These are phyloP conservation scores for Propithecus perrieri DNA, from an alignment of 2,797 vertebrate genomes.

Conservation along the genomic window DNA sequence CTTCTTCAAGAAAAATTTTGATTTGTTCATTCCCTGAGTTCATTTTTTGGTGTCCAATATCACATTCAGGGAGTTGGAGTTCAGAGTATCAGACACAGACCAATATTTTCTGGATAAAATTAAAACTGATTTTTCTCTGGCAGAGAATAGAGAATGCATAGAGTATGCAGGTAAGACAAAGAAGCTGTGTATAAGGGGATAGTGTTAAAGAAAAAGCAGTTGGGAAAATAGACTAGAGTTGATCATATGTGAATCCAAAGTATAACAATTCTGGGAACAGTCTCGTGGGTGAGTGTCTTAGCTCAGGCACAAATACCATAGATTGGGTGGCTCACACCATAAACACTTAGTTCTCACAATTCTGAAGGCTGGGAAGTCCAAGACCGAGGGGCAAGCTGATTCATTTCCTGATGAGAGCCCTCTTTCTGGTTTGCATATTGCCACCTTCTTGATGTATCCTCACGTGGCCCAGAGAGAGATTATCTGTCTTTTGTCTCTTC, in stretches of 20 bases:
- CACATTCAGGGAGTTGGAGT: background rate
- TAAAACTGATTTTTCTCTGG: background rate
- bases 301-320: background rate
- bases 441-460: background rate
- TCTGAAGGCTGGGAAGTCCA: background rate
- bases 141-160: background rate
- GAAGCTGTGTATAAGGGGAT: background rate
- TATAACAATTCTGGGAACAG: background rate
- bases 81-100: background rate
- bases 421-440: background rate
- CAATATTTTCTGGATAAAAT: slow-evolving; percentile 19
- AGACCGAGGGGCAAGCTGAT: background rate
- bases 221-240: background rate
- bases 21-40: background rate
- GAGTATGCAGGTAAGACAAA: background rate
- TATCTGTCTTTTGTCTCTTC: background rate
- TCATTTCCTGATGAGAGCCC: background rate
- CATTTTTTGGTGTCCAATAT: background rate
- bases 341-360: background rate
- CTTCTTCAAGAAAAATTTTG: background rate
- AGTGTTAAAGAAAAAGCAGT: background rate
- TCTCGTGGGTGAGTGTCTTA: background rate
- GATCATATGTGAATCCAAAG: background rate
- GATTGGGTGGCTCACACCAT: too few species aligned
- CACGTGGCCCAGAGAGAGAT: background rate